Evolutionary conservation across 2,797 vertebrate species (phyloP), one percentile per base, ranked within the genome.

Genomic region (Alauda arvensis): DNA sequence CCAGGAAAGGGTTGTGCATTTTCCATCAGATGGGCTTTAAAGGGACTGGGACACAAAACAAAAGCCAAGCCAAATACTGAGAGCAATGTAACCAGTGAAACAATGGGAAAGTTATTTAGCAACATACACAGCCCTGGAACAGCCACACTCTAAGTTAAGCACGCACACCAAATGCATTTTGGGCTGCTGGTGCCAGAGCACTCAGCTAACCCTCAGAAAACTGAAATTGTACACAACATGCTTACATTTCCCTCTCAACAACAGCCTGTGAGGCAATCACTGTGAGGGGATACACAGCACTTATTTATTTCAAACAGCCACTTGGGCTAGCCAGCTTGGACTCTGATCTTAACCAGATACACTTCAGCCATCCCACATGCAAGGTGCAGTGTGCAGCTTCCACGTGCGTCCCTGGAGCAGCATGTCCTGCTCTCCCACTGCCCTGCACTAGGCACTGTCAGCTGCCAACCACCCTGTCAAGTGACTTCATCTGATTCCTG

Each of bases 51-150:
- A 93, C 62, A 75, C 72, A 63, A 80, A 90, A 63, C 69, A 75
- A 90, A 90, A 6, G 10, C 80, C 80, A 92, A 95, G 74, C 87
- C 93, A 95, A 94, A 92, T 51, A 88, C 31, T 83, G 74, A 91
- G 37, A 78, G 87, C 63, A 82, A 26, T 70, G 52, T 82, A 91
- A 93, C 61, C 68, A 80, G 52, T 89, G 93, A 94, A 94, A 93
- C 83, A 93, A 93, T 69, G 60, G 82, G 82, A 93, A 90, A 93
- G 88, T 77, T 94, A 87, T 95, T 94, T 91, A 95, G 82, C 72
- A 94, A 92, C 46, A 85, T 67, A 87, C 78, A 85, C 61, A 72
- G 60, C 60, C 46, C 52, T 89, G 91, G 89, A 94, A 91, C 37
- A 23, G 45, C 75, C 62, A 75, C 1, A 1, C 63, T 87, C 70